These are phyloP conservation scores for Wasmannia auropunctata DNA, from an alignment of 1,140 invertebrate species.

Conservation along the genomic window DNA sequence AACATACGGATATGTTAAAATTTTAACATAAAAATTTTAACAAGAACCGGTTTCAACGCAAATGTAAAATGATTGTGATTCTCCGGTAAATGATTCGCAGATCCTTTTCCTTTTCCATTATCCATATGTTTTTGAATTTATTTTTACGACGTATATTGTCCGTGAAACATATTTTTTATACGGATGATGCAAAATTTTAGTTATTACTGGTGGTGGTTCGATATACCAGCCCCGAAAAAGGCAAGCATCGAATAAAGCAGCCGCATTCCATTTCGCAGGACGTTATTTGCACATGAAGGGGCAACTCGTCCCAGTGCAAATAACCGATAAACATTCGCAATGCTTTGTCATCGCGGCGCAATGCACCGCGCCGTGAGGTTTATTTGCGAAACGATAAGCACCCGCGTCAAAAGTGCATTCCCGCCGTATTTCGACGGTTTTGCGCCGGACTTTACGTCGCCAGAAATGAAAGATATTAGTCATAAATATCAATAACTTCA, in stretches of 20 bases:
- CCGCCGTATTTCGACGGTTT: conserved; percentile 24
- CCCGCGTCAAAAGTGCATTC: conserved; percentile 38
- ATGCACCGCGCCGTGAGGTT: conserved; percentile 49
- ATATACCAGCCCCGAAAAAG: conserved; percentile 51
- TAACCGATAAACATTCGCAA: conserved; percentile 72
- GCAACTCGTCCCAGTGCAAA: conserved; percentile 65
- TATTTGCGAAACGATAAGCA: conserved; percentile 71
- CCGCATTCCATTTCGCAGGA: conserved; percentile 62
- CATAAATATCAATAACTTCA: background rate
- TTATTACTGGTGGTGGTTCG: background rate
- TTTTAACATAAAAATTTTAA: no score
- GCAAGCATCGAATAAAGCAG: conserved; percentile 60
- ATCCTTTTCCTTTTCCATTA: background rate
- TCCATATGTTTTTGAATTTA: background rate
- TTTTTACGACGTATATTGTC: background rate
- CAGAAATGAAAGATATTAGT: conserved; percentile 9
- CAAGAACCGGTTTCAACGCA: no score
- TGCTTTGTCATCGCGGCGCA: conserved; percentile 69
- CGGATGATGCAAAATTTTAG: background rate
- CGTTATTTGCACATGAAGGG: conserved; percentile 64
- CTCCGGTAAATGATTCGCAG: background rate
- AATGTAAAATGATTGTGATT: no score
- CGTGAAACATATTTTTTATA: background rate
- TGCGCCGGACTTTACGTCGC: background rate
- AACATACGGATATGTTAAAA: no score